Percentiles rank a stretch among this genome's conserved stretches.
These are phyloP conservation scores for Fundulus diaphanus DNA, from an alignment of 2,797 vertebrate species.

Conservation along the genomic window DNA sequence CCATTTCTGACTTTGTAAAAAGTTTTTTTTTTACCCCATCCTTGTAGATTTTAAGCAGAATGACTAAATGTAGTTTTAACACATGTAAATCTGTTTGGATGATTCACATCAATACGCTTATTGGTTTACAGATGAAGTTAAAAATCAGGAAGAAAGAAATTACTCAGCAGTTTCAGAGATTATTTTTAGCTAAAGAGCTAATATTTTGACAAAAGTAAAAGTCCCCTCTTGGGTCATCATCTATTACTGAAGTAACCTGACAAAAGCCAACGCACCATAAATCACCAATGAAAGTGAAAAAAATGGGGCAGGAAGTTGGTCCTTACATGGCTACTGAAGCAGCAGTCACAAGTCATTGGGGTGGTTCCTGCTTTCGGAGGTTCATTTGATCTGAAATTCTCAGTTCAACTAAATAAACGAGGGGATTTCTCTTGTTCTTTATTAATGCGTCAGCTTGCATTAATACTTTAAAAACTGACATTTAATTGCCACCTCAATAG, in stretches of 20 bases:
- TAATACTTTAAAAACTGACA: not conserved
- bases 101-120: not conserved
- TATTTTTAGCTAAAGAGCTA: not conserved
- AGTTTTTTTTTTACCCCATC: not conserved
- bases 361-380: conserved; percentile 39
- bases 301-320: conserved; percentile 38
- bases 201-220: not conserved
- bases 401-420: conserved; percentile 10
- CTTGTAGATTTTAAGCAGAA: not conserved
- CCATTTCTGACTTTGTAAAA: not conserved
- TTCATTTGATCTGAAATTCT: conserved; percentile 29
- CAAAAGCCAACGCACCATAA: conserved; percentile 5
- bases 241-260: not conserved
- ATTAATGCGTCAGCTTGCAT: conserved; percentile 2
- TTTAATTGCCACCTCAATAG: not conserved
- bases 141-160: not conserved
- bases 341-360: not conserved
- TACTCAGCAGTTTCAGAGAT: not conserved
- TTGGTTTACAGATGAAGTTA: not conserved
- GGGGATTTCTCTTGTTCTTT: conserved; percentile 28
- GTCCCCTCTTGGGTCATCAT: not conserved
- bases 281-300: conserved; percentile 9
- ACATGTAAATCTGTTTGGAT: not conserved
- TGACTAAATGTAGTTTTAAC: not conserved
- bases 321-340: not conserved